A percentile compares a stretch with the other conserved stretches of the same genome.
Conservation (phyloP, 2,113 vertebrate genomes). For the Suncus etruscus region DNA sequence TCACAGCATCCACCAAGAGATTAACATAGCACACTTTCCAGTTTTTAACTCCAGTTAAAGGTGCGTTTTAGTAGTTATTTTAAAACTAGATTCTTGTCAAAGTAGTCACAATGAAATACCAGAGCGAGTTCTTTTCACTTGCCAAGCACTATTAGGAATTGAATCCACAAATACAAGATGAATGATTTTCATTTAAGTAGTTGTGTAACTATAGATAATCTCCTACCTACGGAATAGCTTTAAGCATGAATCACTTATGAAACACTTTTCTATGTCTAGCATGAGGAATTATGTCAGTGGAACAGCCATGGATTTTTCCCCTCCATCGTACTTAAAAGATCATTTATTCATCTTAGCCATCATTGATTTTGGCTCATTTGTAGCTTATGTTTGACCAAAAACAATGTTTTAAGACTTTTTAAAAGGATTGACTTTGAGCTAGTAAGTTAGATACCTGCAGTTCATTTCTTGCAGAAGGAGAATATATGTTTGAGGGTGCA, state of each 20-base stretch:
- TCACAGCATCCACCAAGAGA: not conserved
- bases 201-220: not conserved
- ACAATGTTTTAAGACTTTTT: not conserved
- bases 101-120: not conserved
- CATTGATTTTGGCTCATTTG: conserved; percentile 39
- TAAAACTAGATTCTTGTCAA: not conserved
- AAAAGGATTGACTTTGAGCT: not conserved
- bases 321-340: not conserved
- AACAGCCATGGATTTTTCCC: not conserved
- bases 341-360: conserved; percentile 13
- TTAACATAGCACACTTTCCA: fast-evolving
- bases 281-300: not conserved
- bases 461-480: not conserved
- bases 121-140: not conserved
- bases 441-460: not conserved
- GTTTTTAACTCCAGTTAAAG: not conserved
- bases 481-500: fast-evolving
- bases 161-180: not conserved
- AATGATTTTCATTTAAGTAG: conserved; percentile 14
- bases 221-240: not conserved
- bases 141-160: not conserved
- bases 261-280: not conserved
- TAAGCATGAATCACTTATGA: conserved; percentile 13
- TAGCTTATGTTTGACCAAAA: not conserved
- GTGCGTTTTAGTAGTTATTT: not conserved